A percentile compares a stretch with the other conserved stretches of the same genome.
phyloP scores from a whole-genome alignment of 2,888 invertebrate species.

The Drosophila neutralis region DNA sequence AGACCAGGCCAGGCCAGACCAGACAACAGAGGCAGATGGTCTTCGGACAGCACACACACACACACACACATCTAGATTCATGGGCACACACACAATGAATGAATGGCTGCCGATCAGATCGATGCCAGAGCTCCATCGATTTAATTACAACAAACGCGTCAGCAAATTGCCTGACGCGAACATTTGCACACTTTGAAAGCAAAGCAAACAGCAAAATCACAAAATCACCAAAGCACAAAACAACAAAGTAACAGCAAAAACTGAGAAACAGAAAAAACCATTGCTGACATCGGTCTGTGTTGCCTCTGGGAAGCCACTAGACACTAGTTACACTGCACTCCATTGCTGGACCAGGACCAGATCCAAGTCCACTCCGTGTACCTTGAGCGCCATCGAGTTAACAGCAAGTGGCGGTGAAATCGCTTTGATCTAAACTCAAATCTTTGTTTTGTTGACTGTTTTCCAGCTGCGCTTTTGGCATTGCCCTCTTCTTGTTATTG shows the following conservation, averaged over 20 bases:
- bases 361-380: conserved; percentile 63
- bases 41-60: conserved; percentile 71
- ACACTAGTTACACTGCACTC: conserved; percentile 43
- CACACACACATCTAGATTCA: conserved; percentile 65
- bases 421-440: conserved; percentile 79
- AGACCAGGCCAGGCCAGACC: neutral
- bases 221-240: conserved; percentile 38
- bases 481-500: conserved; percentile 62
- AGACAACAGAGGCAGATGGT: conserved; percentile 43
- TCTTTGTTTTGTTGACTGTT: conserved; percentile 71
- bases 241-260: conserved; percentile 22
- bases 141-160: conserved; percentile 82
- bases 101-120: conserved; percentile 77
- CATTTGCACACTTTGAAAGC: conserved; percentile 80
- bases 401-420: conserved; percentile 76
- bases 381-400: conserved; percentile 77
- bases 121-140: conserved; percentile 73
- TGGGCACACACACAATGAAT: conserved; percentile 76
- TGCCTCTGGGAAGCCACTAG: conserved; percentile 60
- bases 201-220: conserved; percentile 53
- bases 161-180: conserved; percentile 82
- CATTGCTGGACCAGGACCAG: conserved; percentile 27
- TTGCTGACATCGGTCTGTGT: conserved; percentile 31
- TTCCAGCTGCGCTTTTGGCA: conserved; percentile 71
- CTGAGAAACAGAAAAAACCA: conserved; percentile 42